phyloP scores from a whole-genome alignment of 1,140 invertebrate species.

The Penaeus chinensis region DNA sequence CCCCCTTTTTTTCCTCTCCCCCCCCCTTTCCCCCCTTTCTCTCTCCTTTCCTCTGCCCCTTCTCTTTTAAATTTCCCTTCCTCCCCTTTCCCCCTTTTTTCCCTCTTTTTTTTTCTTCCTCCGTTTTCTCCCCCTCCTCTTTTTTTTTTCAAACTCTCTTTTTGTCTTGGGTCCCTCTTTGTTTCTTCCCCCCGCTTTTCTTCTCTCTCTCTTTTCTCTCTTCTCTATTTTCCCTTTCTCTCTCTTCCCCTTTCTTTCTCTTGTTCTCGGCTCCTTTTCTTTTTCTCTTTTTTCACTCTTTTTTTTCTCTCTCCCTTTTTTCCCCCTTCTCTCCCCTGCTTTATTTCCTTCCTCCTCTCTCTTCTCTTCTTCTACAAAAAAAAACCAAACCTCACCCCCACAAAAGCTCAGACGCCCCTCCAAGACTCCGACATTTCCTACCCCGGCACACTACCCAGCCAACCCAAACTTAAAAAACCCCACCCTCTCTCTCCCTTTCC shows the following conservation, averaged over 20 bases:
- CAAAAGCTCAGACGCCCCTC: no score
- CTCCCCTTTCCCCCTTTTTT: neutral
- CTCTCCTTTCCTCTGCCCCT: slow-evolving; percentile 4
- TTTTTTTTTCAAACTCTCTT: slow-evolving; percentile 25
- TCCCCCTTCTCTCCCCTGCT: no score
- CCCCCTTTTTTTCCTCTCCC: neutral
- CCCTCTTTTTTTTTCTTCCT: neutral
- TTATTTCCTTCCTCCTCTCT: slow-evolving; percentile 9
- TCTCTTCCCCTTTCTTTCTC: no score
- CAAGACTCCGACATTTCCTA: no score
- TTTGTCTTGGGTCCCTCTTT: slow-evolving; percentile 14
- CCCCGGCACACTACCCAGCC: no score
- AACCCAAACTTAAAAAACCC: no score
- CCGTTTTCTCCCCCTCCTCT: neutral
- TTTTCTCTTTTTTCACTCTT: no score
- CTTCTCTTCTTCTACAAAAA: neutral
- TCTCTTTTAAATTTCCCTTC: neutral
- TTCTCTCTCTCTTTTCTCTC: slow-evolving; percentile 9
- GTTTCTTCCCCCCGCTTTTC: neutral
- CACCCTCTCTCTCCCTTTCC: no score
- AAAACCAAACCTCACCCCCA: no score
- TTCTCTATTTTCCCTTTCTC: no score
- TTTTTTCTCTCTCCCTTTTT: no score
- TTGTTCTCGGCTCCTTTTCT: no score
- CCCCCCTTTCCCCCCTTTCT: neutral